Conservation (phyloP, 2,888 invertebrate genomes). For the Maniola hyperantus region DNA sequence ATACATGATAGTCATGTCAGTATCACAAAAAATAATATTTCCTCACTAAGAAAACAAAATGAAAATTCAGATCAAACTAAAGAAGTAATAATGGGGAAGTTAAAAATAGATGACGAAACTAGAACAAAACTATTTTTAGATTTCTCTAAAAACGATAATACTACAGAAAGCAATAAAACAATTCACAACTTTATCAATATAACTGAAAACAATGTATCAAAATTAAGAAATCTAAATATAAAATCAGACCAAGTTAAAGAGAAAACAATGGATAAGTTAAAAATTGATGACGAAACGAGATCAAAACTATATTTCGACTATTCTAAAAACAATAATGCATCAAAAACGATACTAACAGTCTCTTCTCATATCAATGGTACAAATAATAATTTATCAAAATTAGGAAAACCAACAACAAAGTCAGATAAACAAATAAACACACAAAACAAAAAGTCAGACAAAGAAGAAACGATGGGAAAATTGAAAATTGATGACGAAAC, state of each 20-base stretch:
- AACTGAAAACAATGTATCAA: background rate
- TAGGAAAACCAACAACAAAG: slow-evolving; percentile 8
- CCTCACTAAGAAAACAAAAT: background rate
- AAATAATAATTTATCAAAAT: slow-evolving; percentile 10
- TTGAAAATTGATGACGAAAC: slow-evolving; percentile 67
- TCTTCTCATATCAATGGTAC: background rate
- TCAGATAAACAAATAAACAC: background rate
- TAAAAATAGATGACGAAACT: background rate
- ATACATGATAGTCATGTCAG: background rate
- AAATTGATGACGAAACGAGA: slow-evolving; percentile 66
- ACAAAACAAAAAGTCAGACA: slow-evolving; percentile 27
- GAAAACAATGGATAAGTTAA: slow-evolving; percentile 65
- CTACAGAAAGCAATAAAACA: background rate
- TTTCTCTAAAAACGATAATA: background rate
- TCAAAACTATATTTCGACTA: slow-evolving; percentile 56
- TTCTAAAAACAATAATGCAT: background rate
- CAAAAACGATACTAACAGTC: background rate
- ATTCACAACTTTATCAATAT: background rate
- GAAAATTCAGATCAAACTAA: background rate
- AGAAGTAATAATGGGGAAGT: background rate
- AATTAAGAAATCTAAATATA: slow-evolving; percentile 16
- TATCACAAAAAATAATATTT: background rate
- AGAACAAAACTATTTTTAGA: background rate
- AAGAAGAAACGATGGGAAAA: slow-evolving; percentile 63
- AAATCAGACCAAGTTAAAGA: slow-evolving; percentile 35